phyloP scores from a whole-genome alignment of 1,140 invertebrate genomes.

The Dendroctonus valens region DNA sequence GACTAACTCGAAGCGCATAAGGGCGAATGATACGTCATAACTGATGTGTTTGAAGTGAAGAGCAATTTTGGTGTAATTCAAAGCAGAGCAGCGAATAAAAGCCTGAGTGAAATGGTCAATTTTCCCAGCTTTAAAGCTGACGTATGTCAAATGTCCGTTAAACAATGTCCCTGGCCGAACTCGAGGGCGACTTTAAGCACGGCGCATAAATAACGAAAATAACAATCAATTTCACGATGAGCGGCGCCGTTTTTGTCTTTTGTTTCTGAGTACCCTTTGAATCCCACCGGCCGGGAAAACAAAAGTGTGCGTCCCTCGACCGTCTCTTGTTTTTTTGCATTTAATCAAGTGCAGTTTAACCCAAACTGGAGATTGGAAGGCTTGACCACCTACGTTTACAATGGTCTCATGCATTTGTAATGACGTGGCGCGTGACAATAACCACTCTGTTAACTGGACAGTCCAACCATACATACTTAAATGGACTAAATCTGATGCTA shows the following conservation, averaged over 20 bases:
- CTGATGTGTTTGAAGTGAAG: neutral
- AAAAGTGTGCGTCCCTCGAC: slow-evolving; percentile 36
- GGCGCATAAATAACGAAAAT: slow-evolving; percentile 44
- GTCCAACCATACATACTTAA: slow-evolving; percentile 26
- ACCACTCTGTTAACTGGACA: slow-evolving; percentile 24
- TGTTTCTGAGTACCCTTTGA: slow-evolving; percentile 44
- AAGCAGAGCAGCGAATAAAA: slow-evolving; percentile 11
- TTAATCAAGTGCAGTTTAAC: slow-evolving; percentile 40
- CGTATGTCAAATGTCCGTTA: slow-evolving; percentile 33
- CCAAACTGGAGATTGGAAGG: slow-evolving; percentile 22
- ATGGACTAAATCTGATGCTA: neutral
- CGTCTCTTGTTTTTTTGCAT: slow-evolving; percentile 37
- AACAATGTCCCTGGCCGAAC: slow-evolving; percentile 26
- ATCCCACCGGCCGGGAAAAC: slow-evolving; percentile 28
- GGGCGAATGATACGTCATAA: too few species aligned
- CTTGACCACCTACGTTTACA: slow-evolving; percentile 20
- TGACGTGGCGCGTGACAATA: slow-evolving; percentile 26
- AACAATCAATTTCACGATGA: slow-evolving; percentile 44
- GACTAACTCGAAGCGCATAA: too few species aligned
- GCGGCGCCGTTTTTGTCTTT: slow-evolving; percentile 41
- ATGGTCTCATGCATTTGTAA: slow-evolving; percentile 35
- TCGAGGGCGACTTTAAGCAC: slow-evolving; percentile 21
- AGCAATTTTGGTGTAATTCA: slow-evolving; percentile 6
- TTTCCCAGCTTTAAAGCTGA: slow-evolving; percentile 32
- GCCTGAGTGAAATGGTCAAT: slow-evolving; percentile 28